Percentiles rank a stretch among this genome's conserved stretches.
phyloP scores from a whole-genome alignment of 2,888 invertebrate genomes.

The Campopleginae sp. region DNA sequence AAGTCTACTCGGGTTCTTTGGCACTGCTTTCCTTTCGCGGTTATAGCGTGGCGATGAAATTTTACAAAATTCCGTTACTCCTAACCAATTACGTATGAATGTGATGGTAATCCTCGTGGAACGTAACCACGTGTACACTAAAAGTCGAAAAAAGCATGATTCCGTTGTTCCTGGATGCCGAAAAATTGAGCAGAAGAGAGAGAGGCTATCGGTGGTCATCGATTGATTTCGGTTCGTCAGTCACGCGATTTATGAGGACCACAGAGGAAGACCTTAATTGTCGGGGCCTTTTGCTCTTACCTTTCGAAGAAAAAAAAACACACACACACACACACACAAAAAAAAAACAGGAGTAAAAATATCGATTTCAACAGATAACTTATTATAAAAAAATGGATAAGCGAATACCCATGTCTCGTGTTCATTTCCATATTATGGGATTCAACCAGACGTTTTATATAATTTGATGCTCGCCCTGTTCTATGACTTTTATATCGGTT shows the following conservation, averaged over 20 bases:
- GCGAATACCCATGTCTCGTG: background rate
- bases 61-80: conserved; percentile 45
- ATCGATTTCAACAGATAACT: background rate
- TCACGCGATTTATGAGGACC: conserved; percentile 57
- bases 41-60: conserved; percentile 25
- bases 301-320: background rate
- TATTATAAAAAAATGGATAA: conserved; percentile 5
- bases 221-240: conserved; percentile 60
- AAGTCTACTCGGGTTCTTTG: background rate
- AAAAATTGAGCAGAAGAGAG: conserved; percentile 14
- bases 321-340: too few species aligned
- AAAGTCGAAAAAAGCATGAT: conserved; percentile 16
- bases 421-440: background rate
- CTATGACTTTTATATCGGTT: background rate
- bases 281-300: conserved; percentile 28
- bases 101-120: background rate
- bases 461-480: background rate
- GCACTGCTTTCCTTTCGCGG: conserved; percentile 13
- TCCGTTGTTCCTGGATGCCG: conserved; percentile 24
- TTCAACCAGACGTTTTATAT: background rate
- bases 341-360: background rate
- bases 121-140: conserved; percentile 30
- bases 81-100: conserved; percentile 26
- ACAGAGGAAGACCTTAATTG: conserved; percentile 40
- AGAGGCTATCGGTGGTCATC: conserved; percentile 51